phyloP scores from a whole-genome alignment of 2,113 vertebrate genomes.

The Hiodon tergisus region DNA sequence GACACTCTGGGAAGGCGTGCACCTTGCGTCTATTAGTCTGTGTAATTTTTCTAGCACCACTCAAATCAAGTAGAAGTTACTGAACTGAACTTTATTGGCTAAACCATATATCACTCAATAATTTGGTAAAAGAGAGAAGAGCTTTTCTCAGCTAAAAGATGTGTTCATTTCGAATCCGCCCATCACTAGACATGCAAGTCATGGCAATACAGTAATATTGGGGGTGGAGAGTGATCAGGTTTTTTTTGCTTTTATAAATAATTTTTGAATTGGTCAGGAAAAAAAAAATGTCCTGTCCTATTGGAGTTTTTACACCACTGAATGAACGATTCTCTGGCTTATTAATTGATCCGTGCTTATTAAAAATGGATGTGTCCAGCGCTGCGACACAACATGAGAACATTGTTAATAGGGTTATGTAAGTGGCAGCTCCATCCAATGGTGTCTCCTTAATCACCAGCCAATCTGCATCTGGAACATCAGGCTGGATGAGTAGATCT shows the following conservation, averaged over 20 bases:
- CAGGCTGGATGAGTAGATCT: no score
- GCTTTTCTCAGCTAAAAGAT: no score
- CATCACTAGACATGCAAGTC: no score
- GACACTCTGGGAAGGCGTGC: no score
- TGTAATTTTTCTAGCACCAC: no score
- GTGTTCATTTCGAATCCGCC: no score
- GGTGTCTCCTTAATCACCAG: not conserved
- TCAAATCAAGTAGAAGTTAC: no score
- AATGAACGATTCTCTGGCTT: constrained; percentile 43
- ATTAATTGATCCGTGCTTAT: constrained; percentile 57
- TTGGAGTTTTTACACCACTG: constrained; percentile 37
- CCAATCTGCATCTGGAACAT: not conserved
- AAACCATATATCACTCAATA: no score
- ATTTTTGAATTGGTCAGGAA: constrained; percentile 5
- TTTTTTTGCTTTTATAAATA: not conserved
- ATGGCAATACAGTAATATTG: not conserved
- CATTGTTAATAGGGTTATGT: constrained; percentile 29
- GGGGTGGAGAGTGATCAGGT: not conserved
- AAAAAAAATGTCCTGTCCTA: constrained; percentile 32
- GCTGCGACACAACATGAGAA: constrained; percentile 20
- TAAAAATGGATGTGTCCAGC: constrained; percentile 50
- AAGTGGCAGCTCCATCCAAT: not conserved
- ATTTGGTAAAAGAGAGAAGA: no score
- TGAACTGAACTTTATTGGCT: no score
- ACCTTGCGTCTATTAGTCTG: no score